Percentiles rank a stretch among this genome's conserved stretches.
phyloP scores from a whole-genome alignment of 2,113 vertebrate species.

The Entosphenus tridentatus region DNA sequence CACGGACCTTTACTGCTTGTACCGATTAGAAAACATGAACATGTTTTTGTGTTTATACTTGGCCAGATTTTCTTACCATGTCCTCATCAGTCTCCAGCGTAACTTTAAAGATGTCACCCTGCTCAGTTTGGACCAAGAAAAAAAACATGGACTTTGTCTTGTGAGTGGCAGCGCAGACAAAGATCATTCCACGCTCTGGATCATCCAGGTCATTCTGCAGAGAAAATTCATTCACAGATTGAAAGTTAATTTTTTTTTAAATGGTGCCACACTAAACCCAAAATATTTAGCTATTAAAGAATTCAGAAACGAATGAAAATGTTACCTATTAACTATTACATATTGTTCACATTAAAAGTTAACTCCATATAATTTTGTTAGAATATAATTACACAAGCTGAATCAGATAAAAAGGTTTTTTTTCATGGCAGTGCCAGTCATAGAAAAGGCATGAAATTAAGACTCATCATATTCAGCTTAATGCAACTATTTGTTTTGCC shows the following conservation, averaged over 20 bases:
- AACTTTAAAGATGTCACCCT: slow-evolving; percentile 96
- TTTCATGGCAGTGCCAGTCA: too few relatives aligned
- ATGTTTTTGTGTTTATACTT: not conserved
- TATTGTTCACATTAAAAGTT: too few relatives aligned
- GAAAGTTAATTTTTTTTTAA: not conserved
- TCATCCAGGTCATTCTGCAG: slow-evolving; percentile 83
- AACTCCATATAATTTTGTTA: too few relatives aligned
- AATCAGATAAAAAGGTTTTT: too few relatives aligned
- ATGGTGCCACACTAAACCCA: not conserved
- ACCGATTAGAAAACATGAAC: not conserved
- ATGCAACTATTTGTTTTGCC: too few relatives aligned
- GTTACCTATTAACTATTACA: too few relatives aligned
- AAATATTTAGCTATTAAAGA: not conserved
- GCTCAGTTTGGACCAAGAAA: slow-evolving; percentile 91
- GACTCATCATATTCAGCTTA: too few relatives aligned
- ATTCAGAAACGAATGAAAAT: too few relatives aligned
- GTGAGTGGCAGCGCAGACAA: slow-evolving; percentile 93
- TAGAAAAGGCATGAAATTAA: too few relatives aligned
- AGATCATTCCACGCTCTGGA: slow-evolving; percentile 93
- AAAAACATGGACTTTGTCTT: slow-evolving; percentile 99
- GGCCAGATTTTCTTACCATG: slow-evolving; percentile 40
- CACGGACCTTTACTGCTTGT: not conserved
- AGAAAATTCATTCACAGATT: not conserved
- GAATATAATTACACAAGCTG: too few relatives aligned
- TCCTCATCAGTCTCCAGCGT: slow-evolving; percentile 94